Conservation (phyloP, 2,113 vertebrate genomes). For the Acanthochromis polyacanthus region DNA sequence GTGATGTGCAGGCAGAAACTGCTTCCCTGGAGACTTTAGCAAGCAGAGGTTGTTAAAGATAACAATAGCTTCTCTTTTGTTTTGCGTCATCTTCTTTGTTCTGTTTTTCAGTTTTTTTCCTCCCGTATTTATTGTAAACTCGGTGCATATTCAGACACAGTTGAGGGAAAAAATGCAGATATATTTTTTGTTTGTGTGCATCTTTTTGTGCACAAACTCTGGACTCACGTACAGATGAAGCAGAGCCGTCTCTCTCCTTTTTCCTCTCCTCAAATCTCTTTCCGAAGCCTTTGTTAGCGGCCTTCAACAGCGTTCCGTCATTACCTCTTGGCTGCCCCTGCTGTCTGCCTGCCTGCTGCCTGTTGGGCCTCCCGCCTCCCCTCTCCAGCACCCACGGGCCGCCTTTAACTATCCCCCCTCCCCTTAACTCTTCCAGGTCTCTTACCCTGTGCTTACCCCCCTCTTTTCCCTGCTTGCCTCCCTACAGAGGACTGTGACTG, state of each 20-base stretch:
- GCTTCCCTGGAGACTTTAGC: conserved; percentile 42
- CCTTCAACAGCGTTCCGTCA: conserved; percentile 32
- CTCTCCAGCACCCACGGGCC: conserved; percentile 26
- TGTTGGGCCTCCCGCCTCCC: conserved; percentile 16
- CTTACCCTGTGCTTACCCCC: conserved; percentile 81
- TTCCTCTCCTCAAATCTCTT: conserved; percentile 30
- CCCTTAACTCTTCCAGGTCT: conserved; percentile 71
- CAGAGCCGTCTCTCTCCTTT: neutral
- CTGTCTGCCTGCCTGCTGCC: conserved; percentile 60
- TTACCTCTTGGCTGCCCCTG: conserved; percentile 46
- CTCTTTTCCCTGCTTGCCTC: conserved; percentile 84
- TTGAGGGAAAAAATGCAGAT: neutral
- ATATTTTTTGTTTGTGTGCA: neutral
- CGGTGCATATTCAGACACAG: neutral
- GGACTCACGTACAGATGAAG: neutral
- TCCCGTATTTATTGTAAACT: neutral
- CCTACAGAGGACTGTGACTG: conserved; percentile 96
- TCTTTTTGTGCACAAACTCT: neutral
- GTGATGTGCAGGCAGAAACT: conserved; percentile 39
- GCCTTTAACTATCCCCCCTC: conserved; percentile 28
- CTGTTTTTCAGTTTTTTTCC: neutral
- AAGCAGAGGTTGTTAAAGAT: conserved; percentile 51
- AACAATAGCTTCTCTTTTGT: conserved; percentile 44
- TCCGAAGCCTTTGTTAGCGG: conserved; percentile 34
- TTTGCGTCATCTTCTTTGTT: conserved; percentile 35